Evolutionary conservation across 2,888 invertebrate species (phyloP).

Genomic region (Leptura quadrifasciata): DNA sequence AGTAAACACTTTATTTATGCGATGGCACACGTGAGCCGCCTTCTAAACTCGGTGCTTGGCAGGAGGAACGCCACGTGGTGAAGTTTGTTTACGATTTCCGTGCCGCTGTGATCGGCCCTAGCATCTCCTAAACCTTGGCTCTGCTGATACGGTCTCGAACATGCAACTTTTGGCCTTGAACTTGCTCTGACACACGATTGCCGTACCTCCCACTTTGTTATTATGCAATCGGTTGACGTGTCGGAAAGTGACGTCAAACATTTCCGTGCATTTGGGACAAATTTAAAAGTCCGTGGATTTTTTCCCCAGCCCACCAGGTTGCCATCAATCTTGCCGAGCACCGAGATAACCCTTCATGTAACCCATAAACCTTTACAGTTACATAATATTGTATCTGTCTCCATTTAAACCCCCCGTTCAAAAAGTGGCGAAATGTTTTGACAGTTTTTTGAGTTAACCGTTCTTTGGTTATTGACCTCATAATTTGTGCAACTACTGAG

Average conservation of each 20-base stretch:
- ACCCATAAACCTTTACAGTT: neutral
- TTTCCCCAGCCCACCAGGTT: too few species aligned
- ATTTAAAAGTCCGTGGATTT: conserved; percentile 29
- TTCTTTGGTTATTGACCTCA: neutral
- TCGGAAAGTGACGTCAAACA: conserved; percentile 71
- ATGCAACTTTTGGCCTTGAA: conserved; percentile 71
- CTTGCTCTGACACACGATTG: conserved; percentile 70
- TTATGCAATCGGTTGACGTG: conserved; percentile 73
- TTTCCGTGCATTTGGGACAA: conserved; percentile 61
- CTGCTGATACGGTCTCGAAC: conserved; percentile 45
- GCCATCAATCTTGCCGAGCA: neutral
- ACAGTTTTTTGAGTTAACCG: neutral
- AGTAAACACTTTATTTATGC: conserved; percentile 66
- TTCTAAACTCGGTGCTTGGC: conserved; percentile 57
- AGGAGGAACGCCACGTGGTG: conserved; percentile 60
- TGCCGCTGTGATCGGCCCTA: conserved; percentile 53
- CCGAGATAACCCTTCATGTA: neutral
- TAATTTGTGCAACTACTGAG: neutral
- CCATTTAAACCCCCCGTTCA: neutral
- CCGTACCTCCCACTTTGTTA: conserved; percentile 71
- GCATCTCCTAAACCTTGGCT: conserved; percentile 40
- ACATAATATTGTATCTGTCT: neutral
- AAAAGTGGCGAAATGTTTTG: neutral
- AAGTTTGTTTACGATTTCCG: conserved; percentile 52
- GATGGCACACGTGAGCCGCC: conserved; percentile 45